Evolutionary conservation across 2,797 vertebrate genomes (phyloP), one percentile per base, ranked within the genome.

Genomic region (Picus viridis): DNA sequence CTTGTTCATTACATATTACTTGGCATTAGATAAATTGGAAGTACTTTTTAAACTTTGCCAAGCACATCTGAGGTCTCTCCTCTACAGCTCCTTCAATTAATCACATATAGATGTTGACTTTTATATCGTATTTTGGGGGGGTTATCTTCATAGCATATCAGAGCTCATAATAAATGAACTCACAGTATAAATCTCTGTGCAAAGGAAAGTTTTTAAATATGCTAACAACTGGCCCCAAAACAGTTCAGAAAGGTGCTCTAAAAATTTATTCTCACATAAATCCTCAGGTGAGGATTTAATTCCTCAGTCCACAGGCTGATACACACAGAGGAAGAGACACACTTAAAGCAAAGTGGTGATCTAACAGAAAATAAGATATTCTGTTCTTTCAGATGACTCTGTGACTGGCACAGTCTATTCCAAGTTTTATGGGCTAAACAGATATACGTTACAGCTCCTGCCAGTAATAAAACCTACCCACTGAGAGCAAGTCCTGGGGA

Each of bases 1-100:
- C 72, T 79, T 79, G 47, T 85, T 85, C 75, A 78, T 72, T 85
- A 77, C 12, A 1, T 80, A 90, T 90, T 93, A 86, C 2, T 24
- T 80, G 62, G 58, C 71, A 77, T 74, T 80, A 91, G 78, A 76
- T 62, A 92, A 94, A 88, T 26, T 85, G 47, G 34, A 93, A 87
- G 77, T 17, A 90, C 56, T 87, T 88, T 89, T 13, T 54, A 67
- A 90, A 90, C 56, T 89, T 86, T 68, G 45, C 54, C 49, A 89
- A 83, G 78, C 68, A 83, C 83, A 91, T 65, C 72, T 91, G 51
- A 91, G 69, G 62, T 72, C 75, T 90, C 72, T 80, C 65, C 83
- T 92, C 71, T 39, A 7, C 65, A 91, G 83, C 61, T 88, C 81
- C 54, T 84, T 87, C 49, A 72, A 90, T 91, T 91, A 87, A 94